These are phyloP conservation scores for Sprattus sprattus DNA, from an alignment of 2,113 vertebrate species.

Conservation along the genomic window DNA sequence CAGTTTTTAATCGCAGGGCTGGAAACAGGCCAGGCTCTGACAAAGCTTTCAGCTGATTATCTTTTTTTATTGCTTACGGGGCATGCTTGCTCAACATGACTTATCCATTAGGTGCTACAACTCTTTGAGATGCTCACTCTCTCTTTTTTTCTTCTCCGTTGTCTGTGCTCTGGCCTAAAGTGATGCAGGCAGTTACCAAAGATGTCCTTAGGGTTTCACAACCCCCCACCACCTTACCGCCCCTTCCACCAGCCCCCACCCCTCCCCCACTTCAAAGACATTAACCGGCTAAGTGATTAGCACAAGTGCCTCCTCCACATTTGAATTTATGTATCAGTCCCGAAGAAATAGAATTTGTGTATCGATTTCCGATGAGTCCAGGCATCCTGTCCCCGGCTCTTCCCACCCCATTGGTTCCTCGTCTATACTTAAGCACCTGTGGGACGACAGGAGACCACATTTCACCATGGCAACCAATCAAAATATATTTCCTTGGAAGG, in stretches of 20 bases:
- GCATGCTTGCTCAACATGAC: background rate
- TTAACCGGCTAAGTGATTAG: background rate
- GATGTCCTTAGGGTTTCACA: background rate
- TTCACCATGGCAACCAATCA: constrained; percentile 39
- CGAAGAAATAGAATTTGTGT: constrained; percentile 29
- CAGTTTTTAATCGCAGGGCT: background rate
- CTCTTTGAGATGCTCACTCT: background rate
- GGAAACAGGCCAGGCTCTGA: background rate
- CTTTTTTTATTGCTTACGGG: background rate
- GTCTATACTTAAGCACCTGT: background rate
- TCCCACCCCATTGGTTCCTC: constrained; percentile 21
- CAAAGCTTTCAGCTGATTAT: constrained; percentile 14
- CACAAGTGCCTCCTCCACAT: constrained; percentile 26
- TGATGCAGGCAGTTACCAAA: background rate
- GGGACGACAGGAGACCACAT: constrained; percentile 31
- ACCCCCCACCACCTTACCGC: too few species aligned
- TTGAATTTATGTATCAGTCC: constrained; percentile 48
- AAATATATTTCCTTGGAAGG: constrained; percentile 36
- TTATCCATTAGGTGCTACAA: constrained; percentile 18
- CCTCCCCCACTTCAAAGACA: background rate
- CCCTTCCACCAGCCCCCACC: background rate
- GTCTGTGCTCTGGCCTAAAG: background rate
- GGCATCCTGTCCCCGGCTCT: background rate
- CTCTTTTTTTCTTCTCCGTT: background rate
- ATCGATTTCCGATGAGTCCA: constrained; percentile 47